Percentiles rank a stretch among this genome's conserved stretches.
Evolutionary conservation across 2,888 invertebrate species (phyloP).

Genomic region (Orchestes rusci): DNA sequence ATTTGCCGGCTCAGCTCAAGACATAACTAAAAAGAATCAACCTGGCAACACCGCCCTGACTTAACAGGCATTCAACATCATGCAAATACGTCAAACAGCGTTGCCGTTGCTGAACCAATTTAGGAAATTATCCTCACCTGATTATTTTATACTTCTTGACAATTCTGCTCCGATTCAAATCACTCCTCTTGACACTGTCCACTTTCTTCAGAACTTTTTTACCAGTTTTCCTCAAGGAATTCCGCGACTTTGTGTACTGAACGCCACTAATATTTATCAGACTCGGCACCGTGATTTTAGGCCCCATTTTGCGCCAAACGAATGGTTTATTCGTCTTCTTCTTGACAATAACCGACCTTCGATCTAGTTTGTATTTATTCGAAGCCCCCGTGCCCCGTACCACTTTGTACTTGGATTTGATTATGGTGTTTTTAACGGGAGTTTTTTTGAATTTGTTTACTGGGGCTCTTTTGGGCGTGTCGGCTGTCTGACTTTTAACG

Average conservation of each 20-base stretch:
- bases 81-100: background rate
- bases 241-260: constrained; percentile 35
- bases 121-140: constrained; percentile 12
- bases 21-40: background rate
- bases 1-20: background rate
- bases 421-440: background rate
- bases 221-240: constrained; percentile 29
- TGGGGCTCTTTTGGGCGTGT: background rate
- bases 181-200: background rate
- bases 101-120: too few relatives aligned
- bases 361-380: too few relatives aligned
- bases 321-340: too few relatives aligned
- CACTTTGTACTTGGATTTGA: constrained; percentile 14
- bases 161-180: background rate
- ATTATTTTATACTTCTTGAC: constrained; percentile 14
- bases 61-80: constrained; percentile 28
- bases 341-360: too few relatives aligned
- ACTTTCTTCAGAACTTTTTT: constrained; percentile 20
- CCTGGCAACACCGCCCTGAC: too few relatives aligned
- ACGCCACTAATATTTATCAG: constrained; percentile 36
- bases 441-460: background rate
- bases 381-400: too few relatives aligned
- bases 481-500: constrained; percentile 15
- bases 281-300: too few relatives aligned
- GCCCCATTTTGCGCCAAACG: too few relatives aligned